Percentiles rank a stretch among this genome's conserved stretches.
phyloP scores from a whole-genome alignment of 2,888 invertebrate species.

The Blomia tropicalis region DNA sequence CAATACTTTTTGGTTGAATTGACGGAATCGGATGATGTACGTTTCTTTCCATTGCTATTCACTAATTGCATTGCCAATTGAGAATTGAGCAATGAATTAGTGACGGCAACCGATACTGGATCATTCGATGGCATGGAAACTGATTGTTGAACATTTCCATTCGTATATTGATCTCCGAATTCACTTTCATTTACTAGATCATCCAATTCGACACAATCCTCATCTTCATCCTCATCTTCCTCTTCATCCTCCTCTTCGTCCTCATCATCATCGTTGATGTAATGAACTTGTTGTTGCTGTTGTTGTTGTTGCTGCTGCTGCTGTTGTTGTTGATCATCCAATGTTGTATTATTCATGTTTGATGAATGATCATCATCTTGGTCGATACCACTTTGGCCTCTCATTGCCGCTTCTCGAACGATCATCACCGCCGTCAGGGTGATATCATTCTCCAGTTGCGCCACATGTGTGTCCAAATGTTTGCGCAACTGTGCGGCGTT shows the following conservation, averaged over 20 bases:
- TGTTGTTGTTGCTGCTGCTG: background rate
- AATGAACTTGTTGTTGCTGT: background rate
- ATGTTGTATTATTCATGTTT: too few relatives aligned
- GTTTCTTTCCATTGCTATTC: background rate
- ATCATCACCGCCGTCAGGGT: conserved; percentile 9
- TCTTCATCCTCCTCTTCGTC: conserved; percentile 1
- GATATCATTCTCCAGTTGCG: conserved; percentile 7
- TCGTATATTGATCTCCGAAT: background rate
- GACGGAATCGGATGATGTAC: background rate
- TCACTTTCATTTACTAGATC: background rate
- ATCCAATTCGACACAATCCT: background rate
- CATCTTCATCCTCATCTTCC: conserved; percentile 16
- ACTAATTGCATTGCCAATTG: background rate
- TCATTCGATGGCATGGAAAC: background rate
- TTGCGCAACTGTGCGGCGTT: background rate
- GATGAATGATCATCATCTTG: too few relatives aligned
- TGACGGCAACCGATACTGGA: conserved; percentile 2
- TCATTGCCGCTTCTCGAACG: conserved; percentile 9
- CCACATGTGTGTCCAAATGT: conserved; percentile 17
- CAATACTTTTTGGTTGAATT: background rate
- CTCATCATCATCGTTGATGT: conserved; percentile 10
- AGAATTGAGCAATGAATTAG: background rate
- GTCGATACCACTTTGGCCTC: background rate
- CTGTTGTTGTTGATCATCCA: background rate
- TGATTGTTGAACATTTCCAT: background rate